A percentile compares a stretch with the other conserved stretches of the same genome.
phyloP scores from a whole-genome alignment of 2,113 vertebrate genomes.

The Anthoscopus minutus region DNA sequence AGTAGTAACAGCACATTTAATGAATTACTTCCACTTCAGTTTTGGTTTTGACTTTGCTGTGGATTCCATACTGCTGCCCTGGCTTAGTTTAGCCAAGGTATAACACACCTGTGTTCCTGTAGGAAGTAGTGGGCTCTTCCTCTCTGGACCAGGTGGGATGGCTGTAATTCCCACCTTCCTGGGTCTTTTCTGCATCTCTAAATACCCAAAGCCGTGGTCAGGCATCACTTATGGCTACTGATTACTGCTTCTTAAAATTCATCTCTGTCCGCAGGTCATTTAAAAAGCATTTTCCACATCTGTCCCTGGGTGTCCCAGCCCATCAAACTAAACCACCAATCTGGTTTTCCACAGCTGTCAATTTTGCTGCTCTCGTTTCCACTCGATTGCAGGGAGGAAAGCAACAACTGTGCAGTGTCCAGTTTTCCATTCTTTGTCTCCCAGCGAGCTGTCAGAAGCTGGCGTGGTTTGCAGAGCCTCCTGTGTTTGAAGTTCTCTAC shows the following conservation, averaged over 20 bases:
- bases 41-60: not conserved
- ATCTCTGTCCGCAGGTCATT: not conserved
- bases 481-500: not conserved
- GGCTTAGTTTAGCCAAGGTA: not conserved
- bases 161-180: not conserved
- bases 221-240: not conserved
- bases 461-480: conserved; percentile 1
- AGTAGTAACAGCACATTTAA: not conserved
- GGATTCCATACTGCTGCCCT: not conserved
- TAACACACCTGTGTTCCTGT: not conserved
- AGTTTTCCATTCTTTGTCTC: conserved; percentile 38
- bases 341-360: conserved; percentile 52
- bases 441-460: conserved; percentile 30
- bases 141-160: not conserved
- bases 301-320: conserved; percentile 25
- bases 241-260: conserved; percentile 69
- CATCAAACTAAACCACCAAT: conserved; percentile 40
- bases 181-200: not conserved
- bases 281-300: conserved; percentile 55
- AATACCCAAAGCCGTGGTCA: conserved; percentile 7
- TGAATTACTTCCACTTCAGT: not conserved
- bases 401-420: not conserved
- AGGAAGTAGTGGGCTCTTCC: not conserved
- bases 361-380: conserved; percentile 13
- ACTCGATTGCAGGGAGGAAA: conserved; percentile 12